A percentile compares a stretch with the other conserved stretches of the same genome.
phyloP scores from a whole-genome alignment of 2,113 vertebrate species.

The Stomatorhinus ivindoensis region DNA sequence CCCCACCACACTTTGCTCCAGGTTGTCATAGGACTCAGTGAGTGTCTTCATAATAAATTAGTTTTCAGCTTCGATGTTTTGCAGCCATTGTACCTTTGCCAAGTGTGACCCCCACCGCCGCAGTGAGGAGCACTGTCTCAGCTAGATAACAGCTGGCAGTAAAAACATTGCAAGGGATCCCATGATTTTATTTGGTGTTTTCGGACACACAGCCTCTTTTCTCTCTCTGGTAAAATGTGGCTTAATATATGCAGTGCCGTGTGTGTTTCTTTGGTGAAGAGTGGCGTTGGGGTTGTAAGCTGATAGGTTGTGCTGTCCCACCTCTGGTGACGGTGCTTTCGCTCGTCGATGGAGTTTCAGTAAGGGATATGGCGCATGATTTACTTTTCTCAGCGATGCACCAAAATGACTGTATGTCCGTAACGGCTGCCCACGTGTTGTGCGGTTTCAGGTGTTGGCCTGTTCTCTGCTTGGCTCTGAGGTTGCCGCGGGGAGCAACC shows the following conservation, averaged over 20 bases:
- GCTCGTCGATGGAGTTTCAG: neutral
- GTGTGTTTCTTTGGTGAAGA: neutral
- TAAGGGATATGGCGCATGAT: neutral
- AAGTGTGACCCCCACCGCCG: neutral
- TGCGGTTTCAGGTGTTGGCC: constrained; percentile 39
- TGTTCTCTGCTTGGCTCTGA: constrained; percentile 50
- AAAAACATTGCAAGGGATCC: neutral
- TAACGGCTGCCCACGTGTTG: neutral
- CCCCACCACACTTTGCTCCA: neutral
- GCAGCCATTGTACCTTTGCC: neutral
- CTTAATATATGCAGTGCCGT: neutral
- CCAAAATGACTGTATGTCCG: neutral
- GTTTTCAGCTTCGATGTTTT: neutral
- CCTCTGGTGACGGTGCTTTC: neutral
- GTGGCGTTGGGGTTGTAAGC: neutral
- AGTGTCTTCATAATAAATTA: neutral
- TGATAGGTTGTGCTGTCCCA: neutral
- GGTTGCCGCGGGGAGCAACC: constrained; percentile 39
- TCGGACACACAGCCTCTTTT: neutral
- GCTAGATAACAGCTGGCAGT: neutral
- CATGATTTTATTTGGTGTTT: neutral
- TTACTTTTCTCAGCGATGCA: neutral
- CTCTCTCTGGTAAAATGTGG: neutral
- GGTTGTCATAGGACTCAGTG: neutral
- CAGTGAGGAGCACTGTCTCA: neutral